Conservation (phyloP, 2,888 invertebrate species). For the Caenorhabditis doughertyi region DNA sequence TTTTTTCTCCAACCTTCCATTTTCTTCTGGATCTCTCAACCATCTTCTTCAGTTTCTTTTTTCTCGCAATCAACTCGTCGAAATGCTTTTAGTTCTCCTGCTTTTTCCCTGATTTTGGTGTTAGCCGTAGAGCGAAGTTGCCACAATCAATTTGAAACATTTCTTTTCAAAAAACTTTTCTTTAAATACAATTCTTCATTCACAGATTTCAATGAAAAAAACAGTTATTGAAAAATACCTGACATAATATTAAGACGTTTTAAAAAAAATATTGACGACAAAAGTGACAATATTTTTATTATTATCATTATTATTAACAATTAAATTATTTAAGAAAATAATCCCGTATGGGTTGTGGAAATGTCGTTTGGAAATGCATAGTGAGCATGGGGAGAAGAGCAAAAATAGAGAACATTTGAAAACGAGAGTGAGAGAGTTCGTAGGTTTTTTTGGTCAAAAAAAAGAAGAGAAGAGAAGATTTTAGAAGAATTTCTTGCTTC, state of each 20-base stretch:
- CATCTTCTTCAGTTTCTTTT: too few relatives aligned
- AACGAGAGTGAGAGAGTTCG: not conserved
- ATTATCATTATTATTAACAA: not conserved
- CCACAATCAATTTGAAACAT: too few relatives aligned
- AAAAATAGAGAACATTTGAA: constrained; percentile 18
- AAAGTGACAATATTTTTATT: constrained; percentile 23
- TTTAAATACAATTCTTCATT: not conserved
- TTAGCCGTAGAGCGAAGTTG: too few relatives aligned
- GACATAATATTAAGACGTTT: not conserved
- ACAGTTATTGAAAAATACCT: not conserved
- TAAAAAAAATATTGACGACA: constrained; percentile 4
- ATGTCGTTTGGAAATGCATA: constrained; percentile 48
- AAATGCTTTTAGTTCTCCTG: too few relatives aligned
- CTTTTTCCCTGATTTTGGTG: too few relatives aligned
- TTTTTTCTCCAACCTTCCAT: too few relatives aligned
- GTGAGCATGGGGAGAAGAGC: constrained; percentile 52
- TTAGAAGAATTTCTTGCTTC: constrained; percentile 65
- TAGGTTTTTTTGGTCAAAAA: not conserved
- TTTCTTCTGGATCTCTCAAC: too few relatives aligned
- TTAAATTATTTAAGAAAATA: not conserved
- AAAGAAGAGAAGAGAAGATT: not conserved
- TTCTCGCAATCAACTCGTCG: too few relatives aligned
- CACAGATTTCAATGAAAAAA: constrained; percentile 4
- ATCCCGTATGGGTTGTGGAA: constrained; percentile 61
- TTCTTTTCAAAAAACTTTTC: too few relatives aligned